Conservation (phyloP, 2,797 vertebrate genomes). For the Protonibea diacanthus region DNA sequence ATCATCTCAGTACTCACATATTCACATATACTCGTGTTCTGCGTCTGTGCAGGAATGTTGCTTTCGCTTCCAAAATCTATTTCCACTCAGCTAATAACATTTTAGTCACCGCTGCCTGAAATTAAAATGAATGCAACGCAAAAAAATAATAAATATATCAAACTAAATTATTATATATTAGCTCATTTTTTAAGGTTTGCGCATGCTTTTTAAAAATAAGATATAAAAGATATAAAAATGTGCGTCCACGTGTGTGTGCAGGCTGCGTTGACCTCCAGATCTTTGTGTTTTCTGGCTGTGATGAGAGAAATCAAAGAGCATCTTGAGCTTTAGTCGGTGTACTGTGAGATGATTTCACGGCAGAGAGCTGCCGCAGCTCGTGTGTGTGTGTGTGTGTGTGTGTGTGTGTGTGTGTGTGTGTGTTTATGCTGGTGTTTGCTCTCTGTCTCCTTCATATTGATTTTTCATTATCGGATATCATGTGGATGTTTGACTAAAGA, state of each 20-base stretch:
- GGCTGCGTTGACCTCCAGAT: background rate
- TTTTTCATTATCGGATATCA: conserved; percentile 60
- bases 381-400: conserved; percentile 20
- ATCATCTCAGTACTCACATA: background rate
- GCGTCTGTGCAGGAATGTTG: conserved; percentile 26
- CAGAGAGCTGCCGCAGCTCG: background rate
- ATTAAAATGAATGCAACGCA: background rate
- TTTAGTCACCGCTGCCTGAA: background rate
- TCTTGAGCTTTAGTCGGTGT: conserved; percentile 7
- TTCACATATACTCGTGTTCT: background rate
- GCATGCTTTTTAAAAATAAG: background rate
- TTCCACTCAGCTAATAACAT: background rate
- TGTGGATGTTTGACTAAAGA: conserved; percentile 34
- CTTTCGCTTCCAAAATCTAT: background rate
- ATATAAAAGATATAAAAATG: background rate
- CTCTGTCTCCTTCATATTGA: conserved; percentile 53
- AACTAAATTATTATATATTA: no score
- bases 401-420: conserved; percentile 26
- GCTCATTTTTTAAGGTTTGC: background rate
- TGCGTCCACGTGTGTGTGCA: background rate
- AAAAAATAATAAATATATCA: background rate
- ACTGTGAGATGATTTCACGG: conserved; percentile 20
- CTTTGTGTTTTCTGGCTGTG: conserved; percentile 24
- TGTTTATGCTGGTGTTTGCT: conserved; percentile 31
- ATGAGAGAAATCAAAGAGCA: conserved; percentile 5